Conservation (phyloP, 2,797 vertebrate genomes). For the Tachyglossus aculeatus region DNA sequence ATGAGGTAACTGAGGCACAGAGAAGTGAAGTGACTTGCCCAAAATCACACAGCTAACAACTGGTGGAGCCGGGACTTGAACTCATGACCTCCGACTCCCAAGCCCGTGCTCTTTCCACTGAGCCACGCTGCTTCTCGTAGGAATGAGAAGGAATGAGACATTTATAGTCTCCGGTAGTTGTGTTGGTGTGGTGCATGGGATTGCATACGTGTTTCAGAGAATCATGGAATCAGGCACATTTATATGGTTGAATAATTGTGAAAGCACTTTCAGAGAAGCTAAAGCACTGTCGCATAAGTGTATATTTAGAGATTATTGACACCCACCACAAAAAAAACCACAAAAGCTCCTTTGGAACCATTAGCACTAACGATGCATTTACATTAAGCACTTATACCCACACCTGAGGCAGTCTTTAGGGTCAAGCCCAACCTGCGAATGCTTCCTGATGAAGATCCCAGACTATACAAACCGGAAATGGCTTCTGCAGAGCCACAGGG, state of each 20-base stretch:
- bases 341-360: slow-evolving; percentile 24
- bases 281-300: background rate
- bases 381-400: slow-evolving; percentile 16
- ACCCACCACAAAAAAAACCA: slow-evolving; percentile 36
- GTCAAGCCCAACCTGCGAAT: background rate
- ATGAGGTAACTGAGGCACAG: too few relatives aligned
- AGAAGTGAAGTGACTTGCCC: too few relatives aligned
- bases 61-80: too few relatives aligned
- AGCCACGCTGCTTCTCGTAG: too few relatives aligned
- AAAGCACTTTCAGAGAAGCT: slow-evolving; percentile 17
- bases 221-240: too few relatives aligned
- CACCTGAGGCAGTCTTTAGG: background rate
- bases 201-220: too few relatives aligned
- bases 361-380: slow-evolving; percentile 16
- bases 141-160: too few relatives aligned
- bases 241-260: slow-evolving; percentile 4
- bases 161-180: too few relatives aligned
- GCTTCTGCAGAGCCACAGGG: background rate
- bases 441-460: slow-evolving; percentile 1
- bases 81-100: too few relatives aligned
- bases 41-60: too few relatives aligned
- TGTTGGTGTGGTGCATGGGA: too few relatives aligned
- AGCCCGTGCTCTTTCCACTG: too few relatives aligned
- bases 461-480: background rate
- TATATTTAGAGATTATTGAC: slow-evolving; percentile 32